Base-by-base conservation (phyloP, 2,113 vertebrate species). In the Mus spicilegus region DNA sequence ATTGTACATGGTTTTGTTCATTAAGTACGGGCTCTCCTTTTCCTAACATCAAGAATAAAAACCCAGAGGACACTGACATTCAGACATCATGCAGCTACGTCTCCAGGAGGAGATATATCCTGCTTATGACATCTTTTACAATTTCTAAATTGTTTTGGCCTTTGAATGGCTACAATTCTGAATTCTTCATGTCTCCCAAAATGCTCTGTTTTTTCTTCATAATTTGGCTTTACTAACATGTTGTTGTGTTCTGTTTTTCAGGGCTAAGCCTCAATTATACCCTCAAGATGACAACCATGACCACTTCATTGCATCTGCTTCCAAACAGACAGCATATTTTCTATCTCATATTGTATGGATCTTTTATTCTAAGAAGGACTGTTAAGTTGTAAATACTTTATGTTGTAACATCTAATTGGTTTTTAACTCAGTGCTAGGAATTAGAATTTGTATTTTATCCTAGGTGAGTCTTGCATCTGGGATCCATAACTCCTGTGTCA, bases 131-230 rank as follows among this genome's bases (percentile, higher is more conserved):
- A 11, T 65, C 28, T 10, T 51, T 70, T 33, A 51, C 12, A 24
- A 54, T 51, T n/a, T 54, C 46, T 70, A 70, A 8, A 49, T n/a
- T 22, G 51, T 16, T 49, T 87, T 87, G 30, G 1, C 65, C 51
- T 51, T 51, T 70, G 1, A 87, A 12, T n/a, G 8, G 11, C 7
- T 6, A 54, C 46, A 12, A 51, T 36, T 51, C 10, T 70, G 65
- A 54, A 51, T 87, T 46, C 0, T 51, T 69, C 26, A 86, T 87
- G 49, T 69, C 46, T 36, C 30, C 22, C 14, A 87, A 14, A 86
- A 33, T 3, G 1, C 14, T 0, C 19, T 7, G 2, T 12, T 87
- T 85, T 22, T 51, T 0, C 10, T 70, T 51, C 30, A 49, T 42
- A 24, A 36, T n/a, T 20, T 54, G 19, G 9, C 19, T 51, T 13